Evolutionary conservation across 2,113 vertebrate genomes (phyloP).

Genomic region (Rhadina sibilatrix): DNA sequence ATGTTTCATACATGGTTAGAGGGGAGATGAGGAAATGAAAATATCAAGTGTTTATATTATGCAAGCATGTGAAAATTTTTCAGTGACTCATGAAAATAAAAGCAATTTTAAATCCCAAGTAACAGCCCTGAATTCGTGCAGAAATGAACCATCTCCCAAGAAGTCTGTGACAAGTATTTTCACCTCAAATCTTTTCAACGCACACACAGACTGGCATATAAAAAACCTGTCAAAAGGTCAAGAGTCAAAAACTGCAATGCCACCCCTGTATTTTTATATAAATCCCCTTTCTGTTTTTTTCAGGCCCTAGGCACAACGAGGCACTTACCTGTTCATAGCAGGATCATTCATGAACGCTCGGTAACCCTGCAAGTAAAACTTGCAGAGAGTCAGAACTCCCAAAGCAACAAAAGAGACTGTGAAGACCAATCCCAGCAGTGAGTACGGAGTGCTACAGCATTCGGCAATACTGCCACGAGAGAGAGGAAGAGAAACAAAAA

Average conservation of each 20-base stretch:
- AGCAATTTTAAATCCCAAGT: not conserved
- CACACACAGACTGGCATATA: not conserved
- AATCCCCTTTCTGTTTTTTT: not conserved
- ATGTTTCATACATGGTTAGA: not conserved
- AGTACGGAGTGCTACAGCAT: constrained; percentile 97
- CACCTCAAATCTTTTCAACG: not conserved
- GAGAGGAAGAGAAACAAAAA: not conserved
- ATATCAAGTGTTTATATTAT: not conserved
- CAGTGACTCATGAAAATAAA: not conserved
- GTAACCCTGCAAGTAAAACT: constrained; percentile 98
- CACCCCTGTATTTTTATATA: not conserved
- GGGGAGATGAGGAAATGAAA: not conserved
- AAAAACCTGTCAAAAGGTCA: not conserved
- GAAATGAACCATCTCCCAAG: not conserved
- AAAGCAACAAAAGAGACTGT: constrained; percentile 96
- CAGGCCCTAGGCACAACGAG: not conserved
- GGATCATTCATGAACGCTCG: constrained; percentile 98
- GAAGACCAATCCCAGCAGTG: constrained; percentile 93
- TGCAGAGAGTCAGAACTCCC: constrained; percentile 97
- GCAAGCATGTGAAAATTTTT: not conserved
- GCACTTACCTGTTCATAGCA: constrained; percentile 90
- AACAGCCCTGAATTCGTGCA: not conserved
- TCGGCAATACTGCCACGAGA: constrained; percentile 86
- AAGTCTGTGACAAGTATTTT: not conserved
- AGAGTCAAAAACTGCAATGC: not conserved